A percentile compares a stretch with the other conserved stretches of the same genome.
Conservation (phyloP, 2,797 vertebrate genomes). For the Micromesistius poutassou region DNA sequence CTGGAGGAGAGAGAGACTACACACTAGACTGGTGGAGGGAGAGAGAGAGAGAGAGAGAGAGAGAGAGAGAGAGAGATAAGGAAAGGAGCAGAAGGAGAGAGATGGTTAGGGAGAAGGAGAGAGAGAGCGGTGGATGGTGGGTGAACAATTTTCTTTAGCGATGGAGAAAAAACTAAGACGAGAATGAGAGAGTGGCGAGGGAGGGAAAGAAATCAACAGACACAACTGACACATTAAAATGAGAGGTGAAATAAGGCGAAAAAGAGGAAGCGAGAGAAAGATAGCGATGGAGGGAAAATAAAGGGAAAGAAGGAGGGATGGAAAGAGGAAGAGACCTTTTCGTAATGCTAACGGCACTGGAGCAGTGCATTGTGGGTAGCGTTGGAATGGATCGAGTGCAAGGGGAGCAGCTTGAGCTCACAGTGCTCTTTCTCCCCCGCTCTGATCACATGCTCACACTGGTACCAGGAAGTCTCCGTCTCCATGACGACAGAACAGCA, state of each 20-base stretch:
- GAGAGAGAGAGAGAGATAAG: background rate
- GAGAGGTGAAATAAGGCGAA: too few species aligned
- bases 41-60: background rate
- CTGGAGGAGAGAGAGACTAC: too few species aligned
- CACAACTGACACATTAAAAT: too few species aligned
- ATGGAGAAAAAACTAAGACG: too few species aligned
- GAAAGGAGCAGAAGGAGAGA: too few species aligned
- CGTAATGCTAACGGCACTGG: background rate
- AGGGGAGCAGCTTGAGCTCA: background rate
- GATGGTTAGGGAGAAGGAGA: too few species aligned
- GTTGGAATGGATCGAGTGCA: background rate
- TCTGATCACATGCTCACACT: background rate
- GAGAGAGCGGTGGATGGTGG: too few species aligned
- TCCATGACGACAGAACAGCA: background rate
- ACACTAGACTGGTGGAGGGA: too few species aligned
- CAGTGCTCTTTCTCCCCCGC: background rate
- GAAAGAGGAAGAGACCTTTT: background rate
- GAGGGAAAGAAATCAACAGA: too few species aligned
- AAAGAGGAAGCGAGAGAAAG: background rate
- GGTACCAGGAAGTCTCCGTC: conserved; percentile 3
- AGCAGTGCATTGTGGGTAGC: background rate
- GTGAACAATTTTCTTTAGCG: too few species aligned
- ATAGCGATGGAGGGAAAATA: background rate
- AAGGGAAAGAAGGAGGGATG: background rate
- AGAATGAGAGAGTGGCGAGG: too few species aligned